Conservation (phyloP, 2,797 vertebrate genomes). For the Chaetophractus vellerosus region DNA sequence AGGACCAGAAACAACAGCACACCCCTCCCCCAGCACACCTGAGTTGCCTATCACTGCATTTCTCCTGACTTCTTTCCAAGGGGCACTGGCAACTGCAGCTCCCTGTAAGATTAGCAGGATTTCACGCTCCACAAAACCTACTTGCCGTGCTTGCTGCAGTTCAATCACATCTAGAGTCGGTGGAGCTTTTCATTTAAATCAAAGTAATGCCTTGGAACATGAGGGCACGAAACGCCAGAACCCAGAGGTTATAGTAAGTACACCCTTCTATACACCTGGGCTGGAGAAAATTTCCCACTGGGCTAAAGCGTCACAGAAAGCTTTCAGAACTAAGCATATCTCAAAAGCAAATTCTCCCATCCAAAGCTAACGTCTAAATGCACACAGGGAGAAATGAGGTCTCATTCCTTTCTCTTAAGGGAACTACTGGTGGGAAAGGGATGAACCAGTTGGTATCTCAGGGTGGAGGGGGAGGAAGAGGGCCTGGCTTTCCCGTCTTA, state of each 20-base stretch:
- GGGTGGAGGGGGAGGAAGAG: not conserved
- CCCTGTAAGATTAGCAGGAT: not conserved
- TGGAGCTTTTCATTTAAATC: not conserved
- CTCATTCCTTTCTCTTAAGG: not conserved
- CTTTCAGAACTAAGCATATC: not conserved
- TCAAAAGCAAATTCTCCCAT: not conserved
- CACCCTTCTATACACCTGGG: not conserved
- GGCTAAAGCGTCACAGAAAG: not conserved
- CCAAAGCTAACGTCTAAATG: not conserved
- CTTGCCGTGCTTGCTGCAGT: not conserved
- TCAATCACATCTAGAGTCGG: too few species aligned
- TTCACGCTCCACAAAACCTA: not conserved
- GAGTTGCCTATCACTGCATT: fast-evolving
- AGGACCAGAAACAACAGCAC: not conserved
- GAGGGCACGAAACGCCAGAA: too few species aligned
- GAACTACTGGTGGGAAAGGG: not conserved
- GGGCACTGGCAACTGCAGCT: not conserved
- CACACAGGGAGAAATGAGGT: not conserved
- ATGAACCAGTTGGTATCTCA: fast-evolving
- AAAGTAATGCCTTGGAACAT: not conserved
- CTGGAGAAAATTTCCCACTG: not conserved
- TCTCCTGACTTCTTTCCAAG: not conserved
- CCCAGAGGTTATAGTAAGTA: fast-evolving
- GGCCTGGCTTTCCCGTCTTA: not conserved
- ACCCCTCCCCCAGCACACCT: fast-evolving